Conservation (phyloP, 2,113 vertebrate genomes). For the Tympanuchus pallidicinctus region DNA sequence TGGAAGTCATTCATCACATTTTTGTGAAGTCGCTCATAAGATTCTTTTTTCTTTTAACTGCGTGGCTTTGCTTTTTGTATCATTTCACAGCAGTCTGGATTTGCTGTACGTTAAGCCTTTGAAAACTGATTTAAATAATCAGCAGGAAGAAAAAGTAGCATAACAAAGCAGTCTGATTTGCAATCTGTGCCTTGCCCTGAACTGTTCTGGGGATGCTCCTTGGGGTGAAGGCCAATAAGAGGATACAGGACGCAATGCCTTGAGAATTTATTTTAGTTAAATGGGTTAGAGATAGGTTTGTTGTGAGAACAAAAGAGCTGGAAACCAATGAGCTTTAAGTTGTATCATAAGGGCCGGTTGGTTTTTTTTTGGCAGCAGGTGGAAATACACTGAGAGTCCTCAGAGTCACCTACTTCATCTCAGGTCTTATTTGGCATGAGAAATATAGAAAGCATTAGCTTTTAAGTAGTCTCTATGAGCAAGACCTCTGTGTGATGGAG, state of each 20-base stretch:
- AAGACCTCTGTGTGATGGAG: not conserved
- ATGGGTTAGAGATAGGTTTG: not conserved
- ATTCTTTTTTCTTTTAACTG: conserved; percentile 43
- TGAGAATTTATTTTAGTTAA: not conserved
- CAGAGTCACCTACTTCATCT: not conserved
- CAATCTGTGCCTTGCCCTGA: not conserved
- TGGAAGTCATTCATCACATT: conserved; percentile 53
- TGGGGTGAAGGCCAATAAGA: not conserved
- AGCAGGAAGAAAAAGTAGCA: not conserved
- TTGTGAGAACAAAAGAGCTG: not conserved
- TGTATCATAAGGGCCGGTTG: rapidly evolving
- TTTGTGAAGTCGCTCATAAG: conserved; percentile 47
- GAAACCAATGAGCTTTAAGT: not conserved
- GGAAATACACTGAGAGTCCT: not conserved
- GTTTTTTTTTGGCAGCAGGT: not conserved
- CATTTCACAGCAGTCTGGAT: not conserved
- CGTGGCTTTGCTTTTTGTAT: not conserved
- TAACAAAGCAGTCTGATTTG: not conserved
- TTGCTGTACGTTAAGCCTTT: not conserved
- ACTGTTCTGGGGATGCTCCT: not conserved
- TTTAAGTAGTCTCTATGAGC: not conserved
- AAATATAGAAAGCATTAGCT: not conserved
- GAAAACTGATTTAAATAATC: not conserved
- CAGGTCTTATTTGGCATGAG: not conserved
- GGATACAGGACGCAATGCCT: rapidly evolving